Base-by-base conservation (phyloP, 2,888 invertebrate species). In the Bombylius discolor region DNA sequence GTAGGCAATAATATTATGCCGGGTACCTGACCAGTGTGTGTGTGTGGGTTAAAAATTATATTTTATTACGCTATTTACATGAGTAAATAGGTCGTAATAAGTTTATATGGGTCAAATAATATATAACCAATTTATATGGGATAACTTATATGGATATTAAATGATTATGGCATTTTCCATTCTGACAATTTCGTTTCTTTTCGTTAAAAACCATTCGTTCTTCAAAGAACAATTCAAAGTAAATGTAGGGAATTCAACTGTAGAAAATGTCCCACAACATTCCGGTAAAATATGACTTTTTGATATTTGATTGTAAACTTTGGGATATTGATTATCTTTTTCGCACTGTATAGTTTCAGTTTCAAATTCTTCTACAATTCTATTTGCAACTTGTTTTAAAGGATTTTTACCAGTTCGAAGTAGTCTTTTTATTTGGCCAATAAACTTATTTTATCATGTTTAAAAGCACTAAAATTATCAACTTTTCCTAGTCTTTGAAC, bases 401-500 rank as follows among this genome's bases (percentile, higher is more conserved):
- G 48, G 49, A 11, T 13, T n/a, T 31, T 49, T 12, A 32, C 33
- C 33, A 33, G 12, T 49, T 13, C 49, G 12, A 12, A 49, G n/a
- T 34, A 49, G n/a, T 33, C 14, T 49, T 49, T 34, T 49, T 13
- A 50, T 31, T 5, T 23, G 14, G 5, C 32, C 31, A n/a, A n/a
- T n/a, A 8, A 51, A 13, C 31, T 33, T 32, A 45, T 53, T 53
- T 32, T n/a, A n/a, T 53, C 53, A 32, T 47, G 48, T 13, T 9
- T 12, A 47, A 47, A 53, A 8, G 53, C 4, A 32, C 47, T 53
- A 31, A 53, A n/a, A 31, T 23, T 9, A n/a, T 36, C 5, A 9
- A 48, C n/a, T 23, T 12, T 5, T 9, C 70, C 71, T 61, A 64
- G 68, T 47, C 56, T 64, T 52, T 51, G 47, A 8, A 64, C 66